Evolutionary conservation across 2,888 invertebrate genomes (phyloP), one percentile per base, ranked within the genome.

Genomic region (Sisyra nigra): DNA sequence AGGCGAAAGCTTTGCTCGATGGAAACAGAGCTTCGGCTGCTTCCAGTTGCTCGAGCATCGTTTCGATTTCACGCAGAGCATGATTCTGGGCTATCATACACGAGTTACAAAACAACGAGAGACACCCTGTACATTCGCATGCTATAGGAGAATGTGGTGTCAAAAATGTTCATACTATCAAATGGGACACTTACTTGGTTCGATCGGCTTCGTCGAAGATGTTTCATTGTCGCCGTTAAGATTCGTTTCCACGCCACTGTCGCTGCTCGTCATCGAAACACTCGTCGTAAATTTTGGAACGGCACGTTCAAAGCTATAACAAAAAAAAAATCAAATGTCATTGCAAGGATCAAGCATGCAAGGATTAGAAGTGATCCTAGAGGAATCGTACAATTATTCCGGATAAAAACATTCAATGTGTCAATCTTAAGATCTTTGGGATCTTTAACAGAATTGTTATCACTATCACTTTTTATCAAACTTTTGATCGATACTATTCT

Each of bases 21-120:
- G 91, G 88, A 65, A 85, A 93, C 9, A 92, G 68, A 3, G 80
- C 72, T 56, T 86, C 81, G 1, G 83, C 86, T 43, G 70, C 67
- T 57, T 88, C 82, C 49, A 89, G 65, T 18, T 82, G 68, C 40
- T 76, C 73, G 46, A 91, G 65, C 42, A 92, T 61, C 37, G 69
- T 65, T 55, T 78, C 76, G 7, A 91, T 75, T 56, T 87, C 80
- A 41, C 68, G 71, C 55, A 91, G 65, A 1, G 86, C 89, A 46
- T 69, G 63, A 46, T 80, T 80, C 55, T 87, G 81, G 13, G 77
- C 74, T 41, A 72, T 75, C 42, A 79, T 67, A 55, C 87, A 88
- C 13, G 62, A 59, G 46, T 67, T 65, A 55, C 88, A 88, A 52
- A 76, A 76, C 58, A 86, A 70, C 2, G 77, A 76, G 41, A 81